phyloP scores from a whole-genome alignment of 1,140 invertebrate species.

The Hypothenemus hampei region DNA sequence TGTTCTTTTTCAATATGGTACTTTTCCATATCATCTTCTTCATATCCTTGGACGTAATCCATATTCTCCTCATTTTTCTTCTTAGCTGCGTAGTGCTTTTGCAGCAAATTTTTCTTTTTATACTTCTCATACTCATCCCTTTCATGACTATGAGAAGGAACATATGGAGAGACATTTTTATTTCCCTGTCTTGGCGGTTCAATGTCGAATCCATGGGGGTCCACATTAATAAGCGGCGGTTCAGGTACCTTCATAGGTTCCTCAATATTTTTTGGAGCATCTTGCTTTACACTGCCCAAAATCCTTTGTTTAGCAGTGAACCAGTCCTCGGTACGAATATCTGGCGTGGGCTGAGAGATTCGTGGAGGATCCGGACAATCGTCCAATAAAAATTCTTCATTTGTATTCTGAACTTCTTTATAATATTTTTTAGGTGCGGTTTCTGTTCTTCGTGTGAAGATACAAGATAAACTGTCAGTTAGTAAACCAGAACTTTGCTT shows the following conservation, averaged over 20 bases:
- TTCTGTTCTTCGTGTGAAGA: slow-evolving; percentile 11
- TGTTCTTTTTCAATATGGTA: slow-evolving; percentile 7
- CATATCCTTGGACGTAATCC: background rate
- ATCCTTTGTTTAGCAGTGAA: slow-evolving; percentile 18
- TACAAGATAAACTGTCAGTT: slow-evolving; percentile 21
- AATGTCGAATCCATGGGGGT: slow-evolving; percentile 22
- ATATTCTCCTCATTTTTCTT: slow-evolving; percentile 2
- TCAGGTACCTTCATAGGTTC: slow-evolving; percentile 3
- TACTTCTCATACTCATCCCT: slow-evolving; percentile 23
- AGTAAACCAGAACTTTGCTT: slow-evolving; percentile 6
- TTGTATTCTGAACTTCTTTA: background rate
- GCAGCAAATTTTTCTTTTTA: slow-evolving; percentile 12
- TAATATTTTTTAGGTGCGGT: background rate
- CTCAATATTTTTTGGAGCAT: background rate
- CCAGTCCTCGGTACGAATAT: slow-evolving; percentile 18
- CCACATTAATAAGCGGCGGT: background rate
- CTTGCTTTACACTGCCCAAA: slow-evolving; percentile 6
- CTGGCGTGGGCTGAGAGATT: slow-evolving; percentile 20
- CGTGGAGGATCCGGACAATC: slow-evolving; percentile 18
- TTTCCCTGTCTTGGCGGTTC: slow-evolving; percentile 10
- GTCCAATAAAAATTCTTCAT: no score
- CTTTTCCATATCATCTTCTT: slow-evolving; percentile 6
- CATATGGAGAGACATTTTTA: slow-evolving; percentile 22
- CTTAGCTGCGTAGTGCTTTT: background rate
- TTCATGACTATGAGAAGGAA: slow-evolving; percentile 11